A percentile compares a stretch with the other conserved stretches of the same genome.
Evolutionary conservation across 2,888 invertebrate species (phyloP).

Genomic region (Epirrita christyi): DNA sequence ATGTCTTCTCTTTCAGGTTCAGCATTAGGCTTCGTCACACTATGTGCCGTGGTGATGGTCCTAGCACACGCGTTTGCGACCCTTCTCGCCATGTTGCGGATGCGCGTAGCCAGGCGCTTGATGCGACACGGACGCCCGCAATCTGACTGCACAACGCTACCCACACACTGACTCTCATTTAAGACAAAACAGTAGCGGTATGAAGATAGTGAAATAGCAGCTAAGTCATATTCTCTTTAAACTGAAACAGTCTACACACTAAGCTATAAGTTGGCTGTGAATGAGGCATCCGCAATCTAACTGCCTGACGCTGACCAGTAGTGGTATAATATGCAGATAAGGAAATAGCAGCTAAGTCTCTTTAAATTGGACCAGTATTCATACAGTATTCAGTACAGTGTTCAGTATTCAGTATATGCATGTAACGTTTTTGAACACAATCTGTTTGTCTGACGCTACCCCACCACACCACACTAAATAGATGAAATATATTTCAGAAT

Average conservation of each 20-base stretch:
- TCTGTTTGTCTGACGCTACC: too few species aligned
- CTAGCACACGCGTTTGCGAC: conserved; percentile 70
- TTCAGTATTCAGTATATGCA: too few species aligned
- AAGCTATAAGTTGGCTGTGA: neutral
- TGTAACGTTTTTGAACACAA: too few species aligned
- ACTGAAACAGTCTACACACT: neutral
- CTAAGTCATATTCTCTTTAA: neutral
- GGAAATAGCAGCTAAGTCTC: conserved; percentile 9
- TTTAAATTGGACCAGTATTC: neutral
- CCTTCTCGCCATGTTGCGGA: conserved; percentile 52
- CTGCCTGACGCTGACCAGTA: neutral
- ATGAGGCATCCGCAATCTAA: neutral
- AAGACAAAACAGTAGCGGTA: neutral
- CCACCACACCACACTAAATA: too few species aligned
- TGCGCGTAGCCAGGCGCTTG: conserved; percentile 57
- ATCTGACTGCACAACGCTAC: conserved; percentile 60
- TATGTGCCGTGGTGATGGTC: conserved; percentile 73
- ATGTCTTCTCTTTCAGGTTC: conserved; percentile 50
- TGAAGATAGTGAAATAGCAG: neutral
- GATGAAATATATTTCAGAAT: too few species aligned
- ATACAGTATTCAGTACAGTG: too few species aligned
- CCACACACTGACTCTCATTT: conserved; percentile 60
- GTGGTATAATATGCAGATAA: too few species aligned
- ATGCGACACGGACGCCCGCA: conserved; percentile 47
- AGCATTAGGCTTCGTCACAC: conserved; percentile 73